Evolutionary conservation across 2,797 vertebrate species (phyloP), one percentile per base, ranked within the genome.

Genomic region (Pogoniulus pusillus): DNA sequence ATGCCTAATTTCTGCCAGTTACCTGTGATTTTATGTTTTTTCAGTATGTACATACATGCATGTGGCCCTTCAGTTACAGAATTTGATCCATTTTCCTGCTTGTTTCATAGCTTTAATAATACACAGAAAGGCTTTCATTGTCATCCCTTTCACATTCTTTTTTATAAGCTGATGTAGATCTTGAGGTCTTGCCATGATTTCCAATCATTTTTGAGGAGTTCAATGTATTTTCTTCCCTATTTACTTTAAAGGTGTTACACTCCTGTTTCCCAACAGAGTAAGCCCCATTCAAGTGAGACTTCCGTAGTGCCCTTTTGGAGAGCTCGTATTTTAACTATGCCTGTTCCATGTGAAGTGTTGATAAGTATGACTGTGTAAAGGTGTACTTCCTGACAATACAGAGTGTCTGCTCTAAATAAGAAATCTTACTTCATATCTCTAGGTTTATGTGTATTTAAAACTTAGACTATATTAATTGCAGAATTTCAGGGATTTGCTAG

Each of bases 121-220:
- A 30, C 8, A 55, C 30, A 57, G 39, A 53, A 62, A 63, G 43
- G 18, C 57, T 70, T 16, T 85, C 7, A 14, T 32, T 75, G 24
- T 24, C 6, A 17, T 75, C 19, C 17, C 4, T 75, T 81, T 59
- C 24, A 32, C 0, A 0, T 16, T 45, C 4, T 3, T 51, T 71
- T 64, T n/a, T 65, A 4, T n/a, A n/a, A n/a, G n/a, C n/a, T n/a
- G n/a, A n/a, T 1, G 0, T 75, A 7, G 62, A 1, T 55, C 17
- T 63, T 1, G 1, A 29, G 20, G 16, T 78, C n/a, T 83, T 59
- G 30, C 12, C 13, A 2, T 62, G 34, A 60, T 14, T 73, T 57
- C 17, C 29, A 1, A 14, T 3, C 1, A 26, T 27, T 74, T 80
- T 69, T 23, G 12, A 68, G 45, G 74, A 78, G 12, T 43, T 83